Evolutionary conservation across 2,888 invertebrate genomes (phyloP), one percentile per base, ranked within the genome.

Genomic region (Alviniconcha strummeri): DNA sequence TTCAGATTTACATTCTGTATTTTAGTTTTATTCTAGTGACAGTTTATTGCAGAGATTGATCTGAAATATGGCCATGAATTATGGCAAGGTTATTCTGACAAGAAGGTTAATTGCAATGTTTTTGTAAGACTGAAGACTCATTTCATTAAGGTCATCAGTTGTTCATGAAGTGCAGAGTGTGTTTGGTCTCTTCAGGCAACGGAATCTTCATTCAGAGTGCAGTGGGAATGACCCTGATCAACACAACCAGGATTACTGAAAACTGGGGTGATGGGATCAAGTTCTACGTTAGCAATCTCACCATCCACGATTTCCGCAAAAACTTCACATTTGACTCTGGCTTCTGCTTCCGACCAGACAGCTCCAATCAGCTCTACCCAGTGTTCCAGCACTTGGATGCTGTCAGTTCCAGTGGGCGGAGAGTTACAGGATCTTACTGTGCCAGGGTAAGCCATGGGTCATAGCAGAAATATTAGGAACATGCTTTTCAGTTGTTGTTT

Each of bases 241-340:
- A 91, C 82, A 91, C 89, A 85, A 91, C 92, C 5, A 87, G 89
- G 52, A 85, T 93, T 54, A 80, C 86, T 6, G 84, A 92, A 83
- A 94, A 94, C 89, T 90, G 91, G 89, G 94, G 93, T n/a, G 93
- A 93, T 87, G 94, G 94, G 5, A 89, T 93, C 80, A 92, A 93
- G 85, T 90, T 91, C 88, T 90, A 91, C 81, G 86, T 92, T 85
- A 87, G 88, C 36, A 91, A 92, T 83, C 89, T 89, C 79, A 91
- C 91, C 9, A 90, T 90, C 56, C 85, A 89, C 79, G 85, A 90
- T 71, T 91, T 89, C 85, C 88, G 88, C 55, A 85, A 86, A 6
- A 91, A 92, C 82, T 91, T 90, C 84, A 89, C 91, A 8, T 82
- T 85, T 0, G 72, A 82, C 0, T 64, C 84, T 0, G 90, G 92